Evolutionary conservation across 2,113 vertebrate genomes (phyloP), one percentile per base, ranked within the genome.

Genomic region (Aramus guarauna): DNA sequence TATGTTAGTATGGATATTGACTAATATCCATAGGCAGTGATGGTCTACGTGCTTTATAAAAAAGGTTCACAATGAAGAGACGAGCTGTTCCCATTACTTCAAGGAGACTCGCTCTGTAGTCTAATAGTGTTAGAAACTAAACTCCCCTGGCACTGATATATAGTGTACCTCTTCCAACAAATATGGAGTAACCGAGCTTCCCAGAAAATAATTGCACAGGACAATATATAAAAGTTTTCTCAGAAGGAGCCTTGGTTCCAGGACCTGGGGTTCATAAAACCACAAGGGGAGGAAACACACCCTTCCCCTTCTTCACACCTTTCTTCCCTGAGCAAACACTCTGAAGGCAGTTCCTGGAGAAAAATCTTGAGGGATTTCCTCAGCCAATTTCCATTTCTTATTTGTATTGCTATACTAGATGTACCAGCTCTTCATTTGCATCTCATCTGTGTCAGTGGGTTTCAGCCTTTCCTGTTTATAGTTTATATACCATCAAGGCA

Each of bases 381-480:
- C 63, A 50, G 67, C 9, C 53, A 79, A 32, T 82, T 88, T 34
- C 77, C 41, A 69, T 90, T 93, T 85, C 84, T 90, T 91, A 50
- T 9, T 84, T 11, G 0, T 73, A 62, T 62, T 85, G 73, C 62
- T 79, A 41, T 0, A 79, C 58, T 3, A 90, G 45, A 73, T 67
- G 29, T 62, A 73, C 11, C 50, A 75, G 52, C 18, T 41, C 29
- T 69, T 94, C 62, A 95, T 87, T 85, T 95, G 71, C 71, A 82
- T 77, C 50, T 85, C 73, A 72, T 90, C 64, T 88, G 85, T 94
- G 90, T 91, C 92, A 96, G 58, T 91, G 37, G 80, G 84, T 92
- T 97, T 92, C 91, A 95, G 94, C 29, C 63, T 88, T 97, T 96
- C 93, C 94, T 97, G 96, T 94, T 97, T 93, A 73, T 92, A 79